These are phyloP conservation scores for Gymnothorax reevesii DNA, from an alignment of 2,797 vertebrate species.

Conservation along the genomic window DNA sequence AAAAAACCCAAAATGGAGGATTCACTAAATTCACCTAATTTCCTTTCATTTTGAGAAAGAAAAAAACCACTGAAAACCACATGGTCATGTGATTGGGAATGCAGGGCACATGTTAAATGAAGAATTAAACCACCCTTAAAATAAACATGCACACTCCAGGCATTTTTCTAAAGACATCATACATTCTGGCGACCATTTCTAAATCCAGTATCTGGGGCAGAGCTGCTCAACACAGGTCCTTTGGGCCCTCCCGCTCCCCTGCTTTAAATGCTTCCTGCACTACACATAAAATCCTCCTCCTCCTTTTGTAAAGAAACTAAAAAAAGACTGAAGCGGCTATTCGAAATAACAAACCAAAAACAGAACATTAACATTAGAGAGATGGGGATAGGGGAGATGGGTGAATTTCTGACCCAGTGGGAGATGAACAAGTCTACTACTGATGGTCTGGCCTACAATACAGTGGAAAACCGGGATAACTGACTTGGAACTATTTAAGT, in stretches of 20 bases:
- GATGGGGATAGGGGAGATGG: not conserved
- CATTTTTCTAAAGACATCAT: slow-evolving; percentile 18
- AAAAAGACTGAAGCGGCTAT: not conserved
- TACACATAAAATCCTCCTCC: not conserved
- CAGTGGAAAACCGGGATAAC: not conserved
- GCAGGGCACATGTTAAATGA: slow-evolving; percentile 21
- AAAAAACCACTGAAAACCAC: not conserved
- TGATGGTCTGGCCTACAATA: not conserved
- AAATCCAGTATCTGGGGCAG: slow-evolving; percentile 8
- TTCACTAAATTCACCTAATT: not conserved
- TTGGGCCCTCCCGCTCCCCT: not conserved
- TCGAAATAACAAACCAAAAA: not conserved
- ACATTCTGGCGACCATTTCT: slow-evolving; percentile 2
- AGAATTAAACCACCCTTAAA: slow-evolving; percentile 20
- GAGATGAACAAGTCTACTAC: not conserved
- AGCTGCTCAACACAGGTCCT: slow-evolving; percentile 11
- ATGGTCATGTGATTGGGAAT: not conserved
- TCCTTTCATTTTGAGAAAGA: not conserved
- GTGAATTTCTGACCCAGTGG: not conserved
- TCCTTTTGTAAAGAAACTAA: not conserved
- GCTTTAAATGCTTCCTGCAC: slow-evolving; percentile 1
- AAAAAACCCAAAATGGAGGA: slow-evolving; percentile 9
- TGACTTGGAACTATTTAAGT: not conserved
- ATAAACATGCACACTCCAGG: slow-evolving; percentile 17
- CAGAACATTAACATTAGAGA: not conserved